Percentiles rank a stretch among this genome's conserved stretches.
phyloP scores from a whole-genome alignment of 2,888 invertebrate species.

The Hoplodrina ambigua region DNA sequence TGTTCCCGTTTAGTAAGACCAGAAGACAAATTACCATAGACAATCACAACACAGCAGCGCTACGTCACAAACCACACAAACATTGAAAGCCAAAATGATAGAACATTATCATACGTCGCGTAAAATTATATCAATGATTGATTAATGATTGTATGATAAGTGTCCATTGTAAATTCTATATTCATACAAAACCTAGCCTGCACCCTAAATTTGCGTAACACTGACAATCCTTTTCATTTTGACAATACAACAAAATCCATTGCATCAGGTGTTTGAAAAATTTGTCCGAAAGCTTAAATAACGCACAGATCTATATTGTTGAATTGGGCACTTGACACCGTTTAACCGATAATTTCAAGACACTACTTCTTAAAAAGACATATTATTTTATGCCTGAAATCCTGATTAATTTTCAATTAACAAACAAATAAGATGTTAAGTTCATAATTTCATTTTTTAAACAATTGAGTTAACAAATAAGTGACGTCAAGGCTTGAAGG shows the following conservation, averaged over 20 bases:
- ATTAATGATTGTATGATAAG: slow-evolving; percentile 33
- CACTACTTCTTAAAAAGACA: too few species aligned
- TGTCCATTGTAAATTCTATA: slow-evolving; percentile 15
- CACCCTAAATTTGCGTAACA: slow-evolving; percentile 24
- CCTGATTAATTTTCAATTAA: too few species aligned
- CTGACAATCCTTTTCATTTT: neutral
- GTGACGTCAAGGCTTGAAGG: too few species aligned
- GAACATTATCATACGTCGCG: slow-evolving; percentile 44
- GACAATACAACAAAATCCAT: too few species aligned
- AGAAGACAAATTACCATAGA: slow-evolving; percentile 46
- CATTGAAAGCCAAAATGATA: slow-evolving; percentile 61
- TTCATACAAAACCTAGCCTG: slow-evolving; percentile 15
- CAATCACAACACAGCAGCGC: slow-evolving; percentile 55
- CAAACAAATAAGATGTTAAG: too few species aligned
- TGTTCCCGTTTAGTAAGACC: slow-evolving; percentile 2
- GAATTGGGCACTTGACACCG: too few species aligned
- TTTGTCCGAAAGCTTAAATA: neutral
- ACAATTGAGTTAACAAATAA: too few species aligned
- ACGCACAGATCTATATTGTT: neutral
- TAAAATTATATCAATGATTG: slow-evolving; percentile 44
- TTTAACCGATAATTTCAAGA: too few species aligned
- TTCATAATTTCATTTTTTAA: too few species aligned
- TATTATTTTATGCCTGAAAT: too few species aligned
- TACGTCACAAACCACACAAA: slow-evolving; percentile 54
- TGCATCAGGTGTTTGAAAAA: neutral